These are phyloP conservation scores for Musca vetustissima DNA, from an alignment of 1,140 invertebrate species.

Conservation along the genomic window DNA sequence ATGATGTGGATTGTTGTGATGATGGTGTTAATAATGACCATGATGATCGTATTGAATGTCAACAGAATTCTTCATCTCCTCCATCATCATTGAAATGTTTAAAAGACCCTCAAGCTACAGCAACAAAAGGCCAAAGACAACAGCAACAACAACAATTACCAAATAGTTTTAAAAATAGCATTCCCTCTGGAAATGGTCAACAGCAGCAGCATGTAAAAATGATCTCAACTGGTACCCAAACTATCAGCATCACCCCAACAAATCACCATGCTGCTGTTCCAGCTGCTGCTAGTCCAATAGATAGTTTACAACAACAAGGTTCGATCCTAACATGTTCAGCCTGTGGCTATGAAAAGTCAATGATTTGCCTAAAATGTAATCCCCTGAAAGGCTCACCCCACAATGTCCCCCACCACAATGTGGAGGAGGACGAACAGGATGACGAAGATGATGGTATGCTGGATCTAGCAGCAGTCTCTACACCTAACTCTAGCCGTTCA, in stretches of 20 bases:
- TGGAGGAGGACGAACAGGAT: background rate
- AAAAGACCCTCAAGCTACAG: background rate
- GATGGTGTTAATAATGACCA: background rate
- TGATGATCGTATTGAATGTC: background rate
- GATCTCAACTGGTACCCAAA: slow-evolving; percentile 54
- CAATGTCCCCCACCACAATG: background rate
- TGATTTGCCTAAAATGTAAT: slow-evolving; percentile 49
- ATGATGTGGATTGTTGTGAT: background rate
- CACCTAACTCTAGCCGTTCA: too few relatives aligned
- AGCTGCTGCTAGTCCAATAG: slow-evolving; percentile 5
- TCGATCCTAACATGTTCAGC: slow-evolving; percentile 51
- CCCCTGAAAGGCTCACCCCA: background rate
- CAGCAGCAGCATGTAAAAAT: slow-evolving; percentile 34
- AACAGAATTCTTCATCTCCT: background rate
- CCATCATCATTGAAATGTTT: background rate
- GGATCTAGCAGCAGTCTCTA: slow-evolving; percentile 3
- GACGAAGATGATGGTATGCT: background rate
- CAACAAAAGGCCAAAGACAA: slow-evolving; percentile 22
- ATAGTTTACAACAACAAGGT: slow-evolving; percentile 44
- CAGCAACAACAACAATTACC: slow-evolving; percentile 15
- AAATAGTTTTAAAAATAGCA: slow-evolving; percentile 24
- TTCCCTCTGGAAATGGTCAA: slow-evolving; percentile 5
- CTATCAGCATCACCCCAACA: slow-evolving; percentile 14
- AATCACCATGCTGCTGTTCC: background rate
- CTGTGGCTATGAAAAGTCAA: slow-evolving; percentile 51